phyloP scores from a whole-genome alignment of 2,888 invertebrate genomes.

The Caenorhabditis imperialis region DNA sequence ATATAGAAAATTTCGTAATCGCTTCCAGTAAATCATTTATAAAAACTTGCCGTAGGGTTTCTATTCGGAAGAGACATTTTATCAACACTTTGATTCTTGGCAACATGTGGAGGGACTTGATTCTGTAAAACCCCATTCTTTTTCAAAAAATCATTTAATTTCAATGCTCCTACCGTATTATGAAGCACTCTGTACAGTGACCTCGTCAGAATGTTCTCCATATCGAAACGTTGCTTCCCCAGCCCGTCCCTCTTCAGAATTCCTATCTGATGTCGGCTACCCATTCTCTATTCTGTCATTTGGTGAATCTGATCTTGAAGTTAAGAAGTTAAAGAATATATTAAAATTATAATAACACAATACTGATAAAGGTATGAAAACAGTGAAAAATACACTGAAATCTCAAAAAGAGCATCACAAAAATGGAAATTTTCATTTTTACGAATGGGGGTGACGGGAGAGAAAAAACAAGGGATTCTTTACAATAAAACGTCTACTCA shows the following conservation, averaged over 20 bases:
- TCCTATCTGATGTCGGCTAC: slow-evolving; percentile 25
- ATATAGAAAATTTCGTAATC: no score
- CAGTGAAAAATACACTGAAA: neutral
- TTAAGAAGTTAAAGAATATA: neutral
- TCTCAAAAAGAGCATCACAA: neutral
- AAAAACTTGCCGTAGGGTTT: slow-evolving; percentile 9
- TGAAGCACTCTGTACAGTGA: slow-evolving; percentile 48
- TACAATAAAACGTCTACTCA: slow-evolving; percentile 36
- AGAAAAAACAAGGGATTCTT: slow-evolving; percentile 19
- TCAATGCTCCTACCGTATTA: slow-evolving; percentile 15
- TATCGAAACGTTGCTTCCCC: slow-evolving; percentile 44
- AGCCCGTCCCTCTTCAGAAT: slow-evolving; percentile 31
- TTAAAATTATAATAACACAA: no score
- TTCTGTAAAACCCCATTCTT: slow-evolving; percentile 1
- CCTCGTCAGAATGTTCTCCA: slow-evolving; percentile 53
- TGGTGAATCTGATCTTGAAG: neutral
- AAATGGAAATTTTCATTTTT: slow-evolving; percentile 16
- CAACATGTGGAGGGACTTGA: slow-evolving; percentile 16
- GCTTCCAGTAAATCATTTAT: no score
- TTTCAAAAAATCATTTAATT: neutral
- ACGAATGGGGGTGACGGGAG: slow-evolving; percentile 17
- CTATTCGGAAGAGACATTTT: slow-evolving; percentile 9
- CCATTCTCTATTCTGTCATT: slow-evolving; percentile 8
- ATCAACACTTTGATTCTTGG: slow-evolving; percentile 41
- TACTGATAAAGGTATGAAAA: neutral